These are phyloP conservation scores for Ctenopoma kingsleyae DNA, from an alignment of 2,797 vertebrate species.

Conservation along the genomic window DNA sequence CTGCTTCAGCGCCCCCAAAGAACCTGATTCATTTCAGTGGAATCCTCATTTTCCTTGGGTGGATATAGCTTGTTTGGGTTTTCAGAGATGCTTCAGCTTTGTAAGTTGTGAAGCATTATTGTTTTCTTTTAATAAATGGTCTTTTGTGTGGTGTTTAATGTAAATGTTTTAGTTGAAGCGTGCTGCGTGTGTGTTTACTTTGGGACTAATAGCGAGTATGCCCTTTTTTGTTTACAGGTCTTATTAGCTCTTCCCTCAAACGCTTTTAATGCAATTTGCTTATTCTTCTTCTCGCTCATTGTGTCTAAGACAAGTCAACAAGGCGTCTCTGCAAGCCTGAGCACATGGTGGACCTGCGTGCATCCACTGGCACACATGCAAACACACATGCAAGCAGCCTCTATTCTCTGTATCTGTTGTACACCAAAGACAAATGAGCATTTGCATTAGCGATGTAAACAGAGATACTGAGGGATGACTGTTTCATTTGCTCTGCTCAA, in stretches of 20 bases:
- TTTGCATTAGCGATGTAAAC: constrained; percentile 56
- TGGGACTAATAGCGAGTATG: constrained; percentile 51
- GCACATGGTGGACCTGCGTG: constrained; percentile 18
- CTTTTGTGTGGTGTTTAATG: constrained; percentile 66
- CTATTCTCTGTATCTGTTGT: constrained; percentile 37
- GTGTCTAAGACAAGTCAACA: constrained; percentile 35
- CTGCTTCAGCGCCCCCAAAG: constrained; percentile 50
- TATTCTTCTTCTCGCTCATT: constrained; percentile 47
- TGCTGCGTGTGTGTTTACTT: constrained; percentile 65
- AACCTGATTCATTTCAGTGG: constrained; percentile 55
- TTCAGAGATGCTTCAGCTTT: constrained; percentile 62
- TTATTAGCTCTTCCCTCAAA: constrained; percentile 59
- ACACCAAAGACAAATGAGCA: constrained; percentile 43
- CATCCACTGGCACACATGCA: background rate
- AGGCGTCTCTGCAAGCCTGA: constrained; percentile 11
- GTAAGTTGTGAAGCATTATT: constrained; percentile 62
- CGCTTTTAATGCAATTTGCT: constrained; percentile 52
- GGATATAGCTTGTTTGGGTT: constrained; percentile 56
- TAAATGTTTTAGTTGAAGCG: constrained; percentile 76
- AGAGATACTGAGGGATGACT: constrained; percentile 49
- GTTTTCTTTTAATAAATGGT: constrained; percentile 80
- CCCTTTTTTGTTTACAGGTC: constrained; percentile 67
- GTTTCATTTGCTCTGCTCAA: constrained; percentile 69
- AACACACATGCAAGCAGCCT: background rate
- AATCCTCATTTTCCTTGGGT: constrained; percentile 52